Base-by-base conservation (phyloP, 2,113 vertebrate species). In the Meriones unguiculatus region DNA sequence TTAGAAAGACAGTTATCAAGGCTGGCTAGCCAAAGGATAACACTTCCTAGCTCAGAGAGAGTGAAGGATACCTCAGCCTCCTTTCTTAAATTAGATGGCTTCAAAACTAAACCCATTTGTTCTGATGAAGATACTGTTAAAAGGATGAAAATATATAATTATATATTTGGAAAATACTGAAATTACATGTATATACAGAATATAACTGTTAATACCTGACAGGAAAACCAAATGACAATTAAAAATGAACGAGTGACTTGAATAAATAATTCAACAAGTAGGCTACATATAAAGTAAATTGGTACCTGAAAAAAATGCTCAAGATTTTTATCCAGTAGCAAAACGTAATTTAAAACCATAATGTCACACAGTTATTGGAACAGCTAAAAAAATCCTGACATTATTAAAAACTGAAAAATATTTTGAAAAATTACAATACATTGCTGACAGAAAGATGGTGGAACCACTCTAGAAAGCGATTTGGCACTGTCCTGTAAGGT, bases 31-130 rank as follows among this genome's bases (percentile, higher is more conserved):
- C 65, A 95, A 67, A 91, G 69, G 57, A 13, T 28, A 14, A 89
- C 57, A 25, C n/a, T 96, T 84, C 95, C 59, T 17, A 73, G 78
- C 46, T 95, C 35, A 91, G 69, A 38, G 57, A 90, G 77, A 54
- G 13, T 18, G 24, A 84, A 67, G 65, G 64, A 72, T 28, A 52
- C 62, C 85, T 87, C 0, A 28, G 46, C 4, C 32, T 90, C 22
- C 50, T 95, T 86, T 84, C 89, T 65, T 86, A 64, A 46, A 72
- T 70, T 65, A 82, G 7, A 50, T 18, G 62, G 62, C 6, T 54
- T 38, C 46, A 70, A 80, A 93, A 80, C 57, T 7, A 41, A 93
- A 72, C 59, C 38, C 3, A 32, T 93, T 95, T 96, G 57, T 35
- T 89, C 17, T 80, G 20, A 75, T 59, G 69, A 92, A 86, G 18